Evolutionary conservation across 2,113 vertebrate genomes (phyloP).

Genomic region (Actenoides hombroni): DNA sequence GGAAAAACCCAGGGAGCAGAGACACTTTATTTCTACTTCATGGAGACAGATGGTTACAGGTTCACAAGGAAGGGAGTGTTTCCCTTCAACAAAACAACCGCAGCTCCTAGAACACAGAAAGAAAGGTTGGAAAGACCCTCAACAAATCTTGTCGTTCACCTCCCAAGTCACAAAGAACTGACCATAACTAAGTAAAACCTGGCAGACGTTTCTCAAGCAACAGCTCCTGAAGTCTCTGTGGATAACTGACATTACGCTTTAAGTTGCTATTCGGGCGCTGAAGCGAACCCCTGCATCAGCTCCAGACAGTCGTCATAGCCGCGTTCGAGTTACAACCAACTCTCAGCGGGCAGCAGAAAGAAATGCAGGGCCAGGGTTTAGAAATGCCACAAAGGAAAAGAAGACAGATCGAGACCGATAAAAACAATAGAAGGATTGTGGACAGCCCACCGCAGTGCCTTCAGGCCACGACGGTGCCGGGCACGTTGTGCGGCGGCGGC

Average conservation of each 20-base stretch:
- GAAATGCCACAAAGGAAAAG: not conserved
- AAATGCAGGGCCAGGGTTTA: not conserved
- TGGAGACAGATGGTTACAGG: not conserved
- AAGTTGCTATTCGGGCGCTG: not conserved
- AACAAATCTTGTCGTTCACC: not conserved
- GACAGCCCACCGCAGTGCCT: not conserved
- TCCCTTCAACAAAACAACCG: not conserved
- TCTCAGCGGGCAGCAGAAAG: not conserved
- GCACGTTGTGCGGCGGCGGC: rapidly evolving
- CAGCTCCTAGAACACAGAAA: not conserved
- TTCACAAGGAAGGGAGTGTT: not conserved
- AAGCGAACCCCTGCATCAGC: not conserved
- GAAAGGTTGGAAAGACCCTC: not conserved
- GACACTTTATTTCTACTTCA: not conserved
- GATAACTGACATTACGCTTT: not conserved
- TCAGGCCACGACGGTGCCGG: rapidly evolving
- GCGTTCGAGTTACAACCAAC: not conserved
- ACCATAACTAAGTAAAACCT: not conserved
- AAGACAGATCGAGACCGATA: not conserved
- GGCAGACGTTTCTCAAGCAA: not conserved
- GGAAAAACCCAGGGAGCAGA: not conserved
- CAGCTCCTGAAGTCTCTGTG: not conserved
- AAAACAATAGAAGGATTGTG: not conserved
- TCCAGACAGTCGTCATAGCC: not conserved
- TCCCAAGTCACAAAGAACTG: not conserved